Evolutionary conservation across 2,888 invertebrate species (phyloP).

Genomic region (Carcina quercana): DNA sequence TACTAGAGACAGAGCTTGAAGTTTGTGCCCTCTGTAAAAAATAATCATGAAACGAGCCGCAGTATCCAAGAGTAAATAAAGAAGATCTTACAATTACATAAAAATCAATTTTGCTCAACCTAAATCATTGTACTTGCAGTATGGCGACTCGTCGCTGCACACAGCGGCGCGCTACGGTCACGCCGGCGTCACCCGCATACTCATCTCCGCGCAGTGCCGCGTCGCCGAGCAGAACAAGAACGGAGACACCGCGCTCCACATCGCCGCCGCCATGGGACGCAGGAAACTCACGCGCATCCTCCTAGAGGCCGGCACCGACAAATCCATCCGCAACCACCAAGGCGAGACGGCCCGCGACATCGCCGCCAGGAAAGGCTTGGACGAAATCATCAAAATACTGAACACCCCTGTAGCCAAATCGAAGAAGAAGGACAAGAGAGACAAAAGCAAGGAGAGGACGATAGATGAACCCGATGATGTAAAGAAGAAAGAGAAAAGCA

Average conservation of each 20-base stretch:
- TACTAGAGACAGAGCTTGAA: too few species aligned
- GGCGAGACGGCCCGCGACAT: slow-evolving; percentile 93
- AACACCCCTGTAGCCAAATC: slow-evolving; percentile 70
- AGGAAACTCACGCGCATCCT: slow-evolving; percentile 93
- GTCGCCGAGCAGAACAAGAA: slow-evolving; percentile 95
- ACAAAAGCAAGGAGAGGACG: slow-evolving; percentile 69
- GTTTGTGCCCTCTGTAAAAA: too few species aligned
- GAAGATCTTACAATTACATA: too few species aligned
- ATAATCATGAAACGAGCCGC: too few species aligned
- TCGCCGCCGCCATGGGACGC: slow-evolving; percentile 94
- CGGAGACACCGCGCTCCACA: slow-evolving; percentile 95
- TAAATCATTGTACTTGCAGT: slow-evolving; percentile 76
- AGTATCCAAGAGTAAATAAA: too few species aligned
- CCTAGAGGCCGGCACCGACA: slow-evolving; percentile 88
- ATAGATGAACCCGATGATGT: slow-evolving; percentile 67
- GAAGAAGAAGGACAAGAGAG: slow-evolving; percentile 53
- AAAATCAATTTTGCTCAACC: too few species aligned
- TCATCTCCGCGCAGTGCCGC: slow-evolving; percentile 91
- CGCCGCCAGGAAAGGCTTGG: slow-evolving; percentile 88
- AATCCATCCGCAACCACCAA: slow-evolving; percentile 83
- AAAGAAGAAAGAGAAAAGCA: slow-evolving; percentile 58
- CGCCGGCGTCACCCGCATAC: slow-evolving; percentile 94
- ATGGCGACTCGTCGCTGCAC: slow-evolving; percentile 95
- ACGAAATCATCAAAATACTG: slow-evolving; percentile 88
- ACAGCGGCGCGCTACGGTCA: slow-evolving; percentile 97